Percentiles rank a stretch among this genome's conserved stretches.
phyloP scores from a whole-genome alignment of 2,113 vertebrate genomes.

The Ahaetulla prasina region DNA sequence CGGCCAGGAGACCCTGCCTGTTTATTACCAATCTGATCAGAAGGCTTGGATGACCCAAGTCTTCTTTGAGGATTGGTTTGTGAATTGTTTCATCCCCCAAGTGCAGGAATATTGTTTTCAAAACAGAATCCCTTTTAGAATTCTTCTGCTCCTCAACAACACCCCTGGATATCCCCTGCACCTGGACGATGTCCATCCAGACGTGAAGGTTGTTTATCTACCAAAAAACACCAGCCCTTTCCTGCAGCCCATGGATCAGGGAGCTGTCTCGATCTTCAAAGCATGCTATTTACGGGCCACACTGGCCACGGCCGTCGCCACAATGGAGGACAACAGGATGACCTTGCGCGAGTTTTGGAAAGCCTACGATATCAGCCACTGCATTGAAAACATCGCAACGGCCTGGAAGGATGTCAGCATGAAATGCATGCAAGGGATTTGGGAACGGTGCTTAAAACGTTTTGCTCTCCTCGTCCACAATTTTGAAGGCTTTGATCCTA shows the following conservation, averaged over 20 bases:
- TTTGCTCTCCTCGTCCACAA: background rate
- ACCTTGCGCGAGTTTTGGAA: background rate
- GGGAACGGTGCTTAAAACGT: background rate
- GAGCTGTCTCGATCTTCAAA: background rate
- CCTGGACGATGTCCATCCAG: background rate
- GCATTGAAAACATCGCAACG: background rate
- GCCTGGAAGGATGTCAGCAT: background rate
- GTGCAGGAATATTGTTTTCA: background rate
- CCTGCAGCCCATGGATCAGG: background rate
- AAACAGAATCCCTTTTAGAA: background rate
- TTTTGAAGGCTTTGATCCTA: background rate
- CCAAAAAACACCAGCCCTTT: background rate
- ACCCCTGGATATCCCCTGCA: background rate
- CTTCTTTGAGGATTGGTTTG: background rate
- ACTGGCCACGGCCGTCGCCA: background rate
- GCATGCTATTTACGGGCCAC: background rate
- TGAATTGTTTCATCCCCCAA: background rate
- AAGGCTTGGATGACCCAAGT: background rate
- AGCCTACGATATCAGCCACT: background rate
- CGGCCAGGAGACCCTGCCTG: background rate
- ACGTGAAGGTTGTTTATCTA: background rate
- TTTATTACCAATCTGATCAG: background rate
- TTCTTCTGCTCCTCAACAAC: background rate
- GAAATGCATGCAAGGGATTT: background rate
- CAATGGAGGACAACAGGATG: background rate